Percentiles rank a stretch among this genome's conserved stretches.
These are phyloP conservation scores for Cephonodes hylas DNA, from an alignment of 2,888 invertebrate species.

Conservation along the genomic window DNA sequence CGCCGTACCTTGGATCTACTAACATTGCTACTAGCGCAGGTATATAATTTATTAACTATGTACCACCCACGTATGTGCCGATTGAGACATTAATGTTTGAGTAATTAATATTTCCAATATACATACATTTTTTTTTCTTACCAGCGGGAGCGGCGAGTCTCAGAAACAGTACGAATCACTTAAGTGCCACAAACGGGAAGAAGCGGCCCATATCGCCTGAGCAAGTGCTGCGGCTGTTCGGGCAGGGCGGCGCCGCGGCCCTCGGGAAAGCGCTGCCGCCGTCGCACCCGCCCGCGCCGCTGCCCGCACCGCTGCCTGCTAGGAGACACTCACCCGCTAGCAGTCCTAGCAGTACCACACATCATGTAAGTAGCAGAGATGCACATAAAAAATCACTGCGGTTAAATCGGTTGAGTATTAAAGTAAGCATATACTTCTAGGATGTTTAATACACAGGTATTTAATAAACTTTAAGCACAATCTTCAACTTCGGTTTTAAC, in stretches of 20 bases:
- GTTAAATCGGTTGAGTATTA: too few species aligned
- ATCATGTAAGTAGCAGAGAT: slow-evolving; percentile 78
- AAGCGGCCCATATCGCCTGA: slow-evolving; percentile 92
- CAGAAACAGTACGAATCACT: slow-evolving; percentile 74
- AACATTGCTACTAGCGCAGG: slow-evolving; percentile 79
- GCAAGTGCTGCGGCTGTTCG: slow-evolving; percentile 86
- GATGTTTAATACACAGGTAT: too few species aligned
- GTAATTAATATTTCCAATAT: too few species aligned
- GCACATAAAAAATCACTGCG: too few species aligned
- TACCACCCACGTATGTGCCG: too few species aligned
- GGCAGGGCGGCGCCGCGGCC: slow-evolving; percentile 76
- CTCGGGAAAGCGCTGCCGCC: slow-evolving; percentile 74
- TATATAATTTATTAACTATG: too few species aligned
- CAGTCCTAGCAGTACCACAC: slow-evolving; percentile 89
- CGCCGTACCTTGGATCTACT: slow-evolving; percentile 87
- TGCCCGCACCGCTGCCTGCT: slow-evolving; percentile 76
- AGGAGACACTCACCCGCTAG: slow-evolving; percentile 85
- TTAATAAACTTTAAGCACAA: too few species aligned
- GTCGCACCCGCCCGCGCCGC: slow-evolving; percentile 71
- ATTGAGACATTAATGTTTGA: too few species aligned
- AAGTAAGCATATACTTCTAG: too few species aligned
- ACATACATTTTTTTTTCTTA: slow-evolving; percentile 1
- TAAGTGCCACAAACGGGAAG: slow-evolving; percentile 83
- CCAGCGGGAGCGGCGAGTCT: slow-evolving; percentile 64
- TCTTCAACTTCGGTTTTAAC: too few species aligned